These are phyloP conservation scores for Catocala sponsa DNA, from an alignment of 2,888 invertebrate species.

Conservation along the genomic window DNA sequence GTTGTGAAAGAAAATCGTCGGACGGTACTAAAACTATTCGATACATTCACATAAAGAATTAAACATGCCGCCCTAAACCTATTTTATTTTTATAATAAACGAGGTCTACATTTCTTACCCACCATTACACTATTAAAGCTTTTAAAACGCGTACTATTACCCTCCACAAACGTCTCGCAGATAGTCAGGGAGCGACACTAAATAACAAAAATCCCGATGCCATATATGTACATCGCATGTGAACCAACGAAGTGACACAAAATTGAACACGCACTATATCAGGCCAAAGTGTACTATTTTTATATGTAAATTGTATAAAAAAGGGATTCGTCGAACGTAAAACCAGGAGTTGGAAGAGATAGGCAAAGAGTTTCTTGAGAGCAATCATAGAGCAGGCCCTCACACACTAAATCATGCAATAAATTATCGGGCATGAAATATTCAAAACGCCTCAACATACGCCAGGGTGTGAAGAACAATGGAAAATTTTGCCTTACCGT, in stretches of 20 bases:
- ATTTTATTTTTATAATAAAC: neutral
- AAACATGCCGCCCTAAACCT: neutral
- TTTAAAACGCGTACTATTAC: slow-evolving; percentile 31
- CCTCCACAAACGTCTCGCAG: slow-evolving; percentile 26
- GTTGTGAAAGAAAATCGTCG: no score
- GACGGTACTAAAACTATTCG: no score
- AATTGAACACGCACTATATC: slow-evolving; percentile 50
- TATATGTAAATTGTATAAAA: slow-evolving; percentile 64
- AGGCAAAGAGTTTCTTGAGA: slow-evolving; percentile 44
- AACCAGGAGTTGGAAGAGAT: slow-evolving; percentile 52
- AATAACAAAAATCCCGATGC: slow-evolving; percentile 35
- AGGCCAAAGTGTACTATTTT: slow-evolving; percentile 59
- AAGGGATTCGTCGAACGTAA: slow-evolving; percentile 57
- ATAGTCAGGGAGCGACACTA: slow-evolving; percentile 37
- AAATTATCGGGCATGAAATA: slow-evolving; percentile 84
- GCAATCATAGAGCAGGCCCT: slow-evolving; percentile 66
- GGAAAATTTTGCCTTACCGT: slow-evolving; percentile 65
- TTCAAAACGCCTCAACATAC: slow-evolving; percentile 77
- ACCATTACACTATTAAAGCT: slow-evolving; percentile 22
- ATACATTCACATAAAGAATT: no score
- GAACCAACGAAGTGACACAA: slow-evolving; percentile 43
- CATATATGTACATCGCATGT: slow-evolving; percentile 37
- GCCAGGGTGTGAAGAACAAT: slow-evolving; percentile 71
- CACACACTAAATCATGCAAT: slow-evolving; percentile 81
- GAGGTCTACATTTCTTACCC: neutral